These are phyloP conservation scores for Zaprionus lachaisei DNA, from an alignment of 1,140 invertebrate species.

Conservation along the genomic window DNA sequence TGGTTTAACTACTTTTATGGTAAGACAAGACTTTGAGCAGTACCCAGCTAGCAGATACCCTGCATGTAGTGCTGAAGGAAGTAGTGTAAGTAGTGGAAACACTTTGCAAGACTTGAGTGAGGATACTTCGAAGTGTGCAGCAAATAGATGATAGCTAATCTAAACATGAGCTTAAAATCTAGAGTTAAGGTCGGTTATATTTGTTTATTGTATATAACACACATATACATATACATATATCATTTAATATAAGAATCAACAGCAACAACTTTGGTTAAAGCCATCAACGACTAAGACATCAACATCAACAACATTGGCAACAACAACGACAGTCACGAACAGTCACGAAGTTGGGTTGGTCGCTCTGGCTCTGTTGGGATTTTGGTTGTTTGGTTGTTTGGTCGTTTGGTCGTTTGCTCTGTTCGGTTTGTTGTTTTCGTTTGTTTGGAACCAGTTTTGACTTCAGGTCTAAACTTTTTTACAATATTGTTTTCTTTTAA, in stretches of 20 bases:
- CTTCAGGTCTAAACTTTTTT: constrained; percentile 81
- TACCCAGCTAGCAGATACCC: not conserved
- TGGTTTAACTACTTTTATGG: constrained; percentile 82
- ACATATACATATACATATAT: constrained; percentile 13
- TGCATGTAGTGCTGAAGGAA: not conserved
- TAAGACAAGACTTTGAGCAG: constrained; percentile 53
- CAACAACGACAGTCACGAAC: not conserved
- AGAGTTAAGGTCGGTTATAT: not conserved
- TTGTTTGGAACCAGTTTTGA: constrained; percentile 68
- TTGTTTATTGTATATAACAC: not conserved
- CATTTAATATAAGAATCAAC: constrained; percentile 49
- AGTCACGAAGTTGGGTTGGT: constrained; percentile 71
- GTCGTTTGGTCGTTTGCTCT: constrained; percentile 36
- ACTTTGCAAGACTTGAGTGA: constrained; percentile 6
- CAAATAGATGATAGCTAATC: too few relatives aligned
- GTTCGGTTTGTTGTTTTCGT: constrained; percentile 55
- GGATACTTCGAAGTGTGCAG: too few relatives aligned
- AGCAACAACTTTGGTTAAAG: constrained; percentile 73
- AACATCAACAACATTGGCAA: constrained; percentile 42
- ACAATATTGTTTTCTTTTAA: constrained; percentile 82
- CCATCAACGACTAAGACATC: constrained; percentile 74
- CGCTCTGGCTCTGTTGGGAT: constrained; percentile 32
- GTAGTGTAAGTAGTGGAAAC: not conserved
- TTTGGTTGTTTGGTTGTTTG: constrained; percentile 49
- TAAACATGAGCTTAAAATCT: too few relatives aligned